Conservation (phyloP, 2,888 invertebrate species). For the Icerya purchasi region DNA sequence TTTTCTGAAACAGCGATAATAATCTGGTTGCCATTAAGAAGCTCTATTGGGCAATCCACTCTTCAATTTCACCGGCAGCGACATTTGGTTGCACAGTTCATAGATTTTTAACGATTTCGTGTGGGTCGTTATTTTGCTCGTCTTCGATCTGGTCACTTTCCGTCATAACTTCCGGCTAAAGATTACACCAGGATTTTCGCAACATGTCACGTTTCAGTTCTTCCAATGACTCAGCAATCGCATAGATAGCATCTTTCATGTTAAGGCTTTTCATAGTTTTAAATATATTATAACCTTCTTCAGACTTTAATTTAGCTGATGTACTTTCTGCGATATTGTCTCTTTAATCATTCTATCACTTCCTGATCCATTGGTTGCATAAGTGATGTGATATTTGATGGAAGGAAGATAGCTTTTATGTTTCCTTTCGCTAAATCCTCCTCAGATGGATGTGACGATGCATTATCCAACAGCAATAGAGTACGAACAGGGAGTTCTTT, state of each 20-base stretch:
- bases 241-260: neutral
- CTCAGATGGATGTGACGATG: slow-evolving; percentile 13
- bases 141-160: slow-evolving; percentile 7
- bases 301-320: neutral
- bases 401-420: slow-evolving; percentile 17
- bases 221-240: neutral
- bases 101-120: slow-evolving; percentile 6
- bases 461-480: slow-evolving; percentile 17
- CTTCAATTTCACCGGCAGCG: neutral
- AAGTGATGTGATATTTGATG: slow-evolving; percentile 18
- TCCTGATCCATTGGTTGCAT: slow-evolving; percentile 1
- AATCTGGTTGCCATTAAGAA: neutral
- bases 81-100: slow-evolving; percentile 3
- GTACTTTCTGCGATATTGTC: slow-evolving; percentile 1
- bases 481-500: slow-evolving; percentile 9
- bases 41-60: neutral
- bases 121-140: slow-evolving; percentile 4
- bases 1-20: slow-evolving; percentile 4
- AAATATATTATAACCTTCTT: slow-evolving; percentile 1
- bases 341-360: slow-evolving; percentile 4
- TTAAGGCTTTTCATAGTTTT: neutral
- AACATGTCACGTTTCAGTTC: neutral
- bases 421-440: slow-evolving; percentile 15
- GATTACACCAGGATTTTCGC: slow-evolving; percentile 8
- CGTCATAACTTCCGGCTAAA: slow-evolving; percentile 3